Conservation (phyloP, 2,797 vertebrate species). For the Urosaurus nigricauda region DNA sequence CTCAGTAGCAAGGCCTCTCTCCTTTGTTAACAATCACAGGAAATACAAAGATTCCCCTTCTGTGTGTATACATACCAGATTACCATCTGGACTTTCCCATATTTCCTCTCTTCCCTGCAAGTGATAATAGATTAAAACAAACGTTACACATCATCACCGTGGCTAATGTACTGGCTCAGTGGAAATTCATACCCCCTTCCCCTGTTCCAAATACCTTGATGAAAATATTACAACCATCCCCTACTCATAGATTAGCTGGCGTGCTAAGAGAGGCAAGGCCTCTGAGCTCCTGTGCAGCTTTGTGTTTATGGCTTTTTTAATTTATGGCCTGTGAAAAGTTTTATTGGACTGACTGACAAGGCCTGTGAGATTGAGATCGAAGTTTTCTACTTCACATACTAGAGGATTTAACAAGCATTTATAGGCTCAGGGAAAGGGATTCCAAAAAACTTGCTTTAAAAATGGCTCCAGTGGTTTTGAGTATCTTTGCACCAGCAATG, state of each 20-base stretch:
- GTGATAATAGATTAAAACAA: slow-evolving; percentile 71
- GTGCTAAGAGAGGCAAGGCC: slow-evolving; percentile 47
- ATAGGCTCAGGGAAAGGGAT: slow-evolving; percentile 56
- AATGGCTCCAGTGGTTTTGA: slow-evolving; percentile 27
- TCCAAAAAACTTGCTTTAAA: slow-evolving; percentile 28
- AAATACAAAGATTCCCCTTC: slow-evolving; percentile 76
- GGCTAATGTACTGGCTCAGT: slow-evolving; percentile 69
- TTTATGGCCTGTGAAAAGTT: slow-evolving; percentile 66
- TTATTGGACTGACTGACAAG: slow-evolving; percentile 66
- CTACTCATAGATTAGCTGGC: slow-evolving; percentile 60
- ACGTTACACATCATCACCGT: slow-evolving; percentile 70
- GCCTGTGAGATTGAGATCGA: slow-evolving; percentile 52
- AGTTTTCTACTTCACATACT: slow-evolving; percentile 54
- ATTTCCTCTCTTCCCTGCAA: slow-evolving; percentile 76
- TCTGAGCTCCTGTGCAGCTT: slow-evolving; percentile 46
- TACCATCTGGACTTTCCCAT: slow-evolving; percentile 76
- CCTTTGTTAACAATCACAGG: slow-evolving; percentile 79
- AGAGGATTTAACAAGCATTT: slow-evolving; percentile 61
- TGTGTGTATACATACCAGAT: slow-evolving; percentile 64
- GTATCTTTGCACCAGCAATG: not conserved
- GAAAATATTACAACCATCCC: slow-evolving; percentile 60
- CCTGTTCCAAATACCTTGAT: slow-evolving; percentile 63
- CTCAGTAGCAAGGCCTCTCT: slow-evolving; percentile 65
- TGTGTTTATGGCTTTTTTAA: slow-evolving; percentile 64
- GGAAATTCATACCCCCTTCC: slow-evolving; percentile 64